phyloP scores from a whole-genome alignment of 2,797 vertebrate species.

The Parauchenoglanis ngamensis region DNA sequence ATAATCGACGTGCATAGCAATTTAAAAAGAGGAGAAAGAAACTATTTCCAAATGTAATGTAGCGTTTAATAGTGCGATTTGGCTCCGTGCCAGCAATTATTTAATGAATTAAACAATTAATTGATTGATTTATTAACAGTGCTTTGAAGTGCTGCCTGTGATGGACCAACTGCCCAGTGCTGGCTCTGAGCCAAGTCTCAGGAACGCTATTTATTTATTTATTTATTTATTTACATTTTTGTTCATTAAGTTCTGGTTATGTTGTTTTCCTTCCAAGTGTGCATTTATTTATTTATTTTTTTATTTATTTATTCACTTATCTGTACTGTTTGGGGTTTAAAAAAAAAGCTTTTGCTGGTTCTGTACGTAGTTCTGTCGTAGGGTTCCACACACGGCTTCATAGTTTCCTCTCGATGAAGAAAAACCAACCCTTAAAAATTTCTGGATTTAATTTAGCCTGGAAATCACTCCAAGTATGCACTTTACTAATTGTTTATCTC shows the following conservation, averaged over 20 bases:
- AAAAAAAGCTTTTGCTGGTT: background rate
- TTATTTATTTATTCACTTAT: background rate
- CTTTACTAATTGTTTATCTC: background rate
- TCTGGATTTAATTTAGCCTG: background rate
- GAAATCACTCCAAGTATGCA: background rate
- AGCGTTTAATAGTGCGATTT: background rate
- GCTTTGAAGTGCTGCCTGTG: background rate
- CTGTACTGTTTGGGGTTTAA: accelerated
- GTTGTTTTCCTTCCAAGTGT: background rate
- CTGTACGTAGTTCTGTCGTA: background rate
- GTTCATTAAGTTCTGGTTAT: background rate
- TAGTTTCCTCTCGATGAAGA: no score
- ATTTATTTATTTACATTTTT: background rate
- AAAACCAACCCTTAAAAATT: no score
- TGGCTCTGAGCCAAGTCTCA: background rate
- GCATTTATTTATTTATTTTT: no score
- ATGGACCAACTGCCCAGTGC: background rate
- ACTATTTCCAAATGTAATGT: background rate
- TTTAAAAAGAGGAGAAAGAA: background rate
- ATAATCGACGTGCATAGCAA: background rate
- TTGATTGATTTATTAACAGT: background rate
- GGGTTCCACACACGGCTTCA: background rate
- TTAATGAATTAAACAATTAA: background rate
- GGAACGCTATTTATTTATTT: background rate
- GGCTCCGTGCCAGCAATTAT: background rate